These are phyloP conservation scores for Pachymerium ferrugineum DNA, from an alignment of 2,888 invertebrate species.

Conservation along the genomic window DNA sequence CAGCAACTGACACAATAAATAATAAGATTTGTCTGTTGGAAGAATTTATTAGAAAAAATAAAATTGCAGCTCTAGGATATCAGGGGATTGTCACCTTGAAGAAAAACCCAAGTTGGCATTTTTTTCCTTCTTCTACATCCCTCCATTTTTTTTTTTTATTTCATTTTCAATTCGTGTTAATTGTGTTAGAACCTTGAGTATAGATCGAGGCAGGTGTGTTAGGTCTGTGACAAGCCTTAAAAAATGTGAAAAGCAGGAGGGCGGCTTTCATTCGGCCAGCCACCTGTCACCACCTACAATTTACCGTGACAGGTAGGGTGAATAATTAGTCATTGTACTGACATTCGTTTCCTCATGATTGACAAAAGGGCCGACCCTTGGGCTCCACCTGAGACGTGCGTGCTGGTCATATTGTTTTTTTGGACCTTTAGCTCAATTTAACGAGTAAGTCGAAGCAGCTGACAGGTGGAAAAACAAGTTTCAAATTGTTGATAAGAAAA, in stretches of 20 bases:
- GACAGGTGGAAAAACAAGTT: not conserved
- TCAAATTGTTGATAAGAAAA: not conserved
- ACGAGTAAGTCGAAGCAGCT: not conserved
- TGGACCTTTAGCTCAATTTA: too few relatives aligned
- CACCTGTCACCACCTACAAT: conserved; percentile 28
- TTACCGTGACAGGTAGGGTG: conserved; percentile 28
- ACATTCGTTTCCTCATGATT: conserved; percentile 26
- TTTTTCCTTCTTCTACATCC: too few relatives aligned
- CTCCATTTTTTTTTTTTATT: not conserved
- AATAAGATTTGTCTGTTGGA: not conserved
- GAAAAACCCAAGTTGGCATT: not conserved
- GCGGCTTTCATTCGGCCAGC: not conserved
- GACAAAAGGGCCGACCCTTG: not conserved
- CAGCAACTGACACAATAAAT: not conserved
- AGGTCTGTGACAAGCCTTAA: not conserved
- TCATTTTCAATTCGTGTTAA: not conserved
- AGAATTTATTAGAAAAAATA: not conserved
- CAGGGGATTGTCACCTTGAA: not conserved
- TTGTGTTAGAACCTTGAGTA: not conserved
- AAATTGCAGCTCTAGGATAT: not conserved
- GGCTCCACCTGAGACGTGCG: not conserved
- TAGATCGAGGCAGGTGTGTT: not conserved
- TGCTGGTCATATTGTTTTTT: not conserved
- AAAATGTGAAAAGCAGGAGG: not conserved
- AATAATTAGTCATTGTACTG: conserved; percentile 31